Evolutionary conservation across 53 echinoderm and acorn worm genomes (phyloP), one percentile per base, ranked within the genome.

Genomic region (Echinarachnius parma): DNA sequence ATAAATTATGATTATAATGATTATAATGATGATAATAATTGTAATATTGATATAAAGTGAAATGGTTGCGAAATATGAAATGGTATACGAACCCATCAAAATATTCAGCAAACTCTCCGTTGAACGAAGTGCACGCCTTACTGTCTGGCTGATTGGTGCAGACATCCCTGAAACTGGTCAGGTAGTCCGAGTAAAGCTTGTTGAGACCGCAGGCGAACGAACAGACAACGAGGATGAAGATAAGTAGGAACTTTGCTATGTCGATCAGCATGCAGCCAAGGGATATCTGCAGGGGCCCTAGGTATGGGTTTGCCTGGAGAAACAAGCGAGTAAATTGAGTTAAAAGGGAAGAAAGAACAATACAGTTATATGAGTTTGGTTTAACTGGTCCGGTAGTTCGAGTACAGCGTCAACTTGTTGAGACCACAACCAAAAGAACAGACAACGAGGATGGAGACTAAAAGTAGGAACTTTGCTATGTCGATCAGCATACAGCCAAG

Each of bases 401-500:
- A 87, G 49, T 87, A 95, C 35, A 98, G 69, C n/a, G n/a, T n/a
- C n/a, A n/a, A n/a, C 60, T 98, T 88, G 70, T 98, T 91, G 79
- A 98, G 82, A 8, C 98, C 98, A 59, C 98, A 91, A 7, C 91
- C 91, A 44, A 98, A 98, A 8, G 98, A 91, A 9, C 91, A 59
- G 9, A 92, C 70, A 3, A 98, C 88, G 49, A 98, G 82, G 77
- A 98, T 91, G 65, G 92, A 98, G 23, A 98, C 92, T n/a, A n/a
- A n/a, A 32, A 98, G 78, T 9, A 98, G 83, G 58, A 98, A 98
- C 59, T 98, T 98, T 18, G 87, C 91, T 9, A 98, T 98, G 75
- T 98, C 98, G 35, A 98, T 98, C 66, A 98, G 77, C 98, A 98
- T 98, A 62, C 91, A 91, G 1, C 98, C 98, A 36, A 98, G 81